Evolutionary conservation across 37 sponge, comb jelly and placozoan species (phyloP).

Genomic region (Aphrocallistes beatrix): DNA sequence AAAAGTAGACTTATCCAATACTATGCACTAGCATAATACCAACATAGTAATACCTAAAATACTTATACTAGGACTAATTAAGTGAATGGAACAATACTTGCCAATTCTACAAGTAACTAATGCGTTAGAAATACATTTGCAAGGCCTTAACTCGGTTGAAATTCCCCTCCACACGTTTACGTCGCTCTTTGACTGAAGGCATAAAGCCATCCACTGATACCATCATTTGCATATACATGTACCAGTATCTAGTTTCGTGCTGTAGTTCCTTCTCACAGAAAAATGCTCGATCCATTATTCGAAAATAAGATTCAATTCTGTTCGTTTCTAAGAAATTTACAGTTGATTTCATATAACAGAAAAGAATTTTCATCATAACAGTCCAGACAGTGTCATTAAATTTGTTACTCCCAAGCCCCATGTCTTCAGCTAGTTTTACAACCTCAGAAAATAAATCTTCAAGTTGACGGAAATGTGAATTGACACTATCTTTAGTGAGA

Average conservation of each 20-base stretch:
- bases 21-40: too few relatives aligned
- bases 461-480: neutral
- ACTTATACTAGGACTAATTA: too few relatives aligned
- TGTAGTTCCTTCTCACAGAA: neutral
- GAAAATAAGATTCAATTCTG: neutral
- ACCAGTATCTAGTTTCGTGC: slow-evolving; percentile 7
- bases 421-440: neutral
- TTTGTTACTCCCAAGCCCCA: neutral
- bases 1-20: too few relatives aligned
- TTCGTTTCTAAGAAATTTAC: neutral
- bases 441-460: neutral
- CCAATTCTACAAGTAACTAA: too few relatives aligned
- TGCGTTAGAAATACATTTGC: slow-evolving; percentile 9
- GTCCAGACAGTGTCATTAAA: slow-evolving; percentile 5
- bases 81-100: too few relatives aligned
- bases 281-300: neutral
- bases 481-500: neutral
- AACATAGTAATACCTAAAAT: too few relatives aligned
- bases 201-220: neutral
- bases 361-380: neutral
- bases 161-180: neutral
- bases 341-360: neutral
- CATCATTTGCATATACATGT: neutral
- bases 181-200: neutral
- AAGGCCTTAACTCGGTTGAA: neutral